Evolutionary conservation across 2,113 vertebrate species (phyloP), one percentile per base, ranked within the genome.

Genomic region (Colistium nudipinnis): DNA sequence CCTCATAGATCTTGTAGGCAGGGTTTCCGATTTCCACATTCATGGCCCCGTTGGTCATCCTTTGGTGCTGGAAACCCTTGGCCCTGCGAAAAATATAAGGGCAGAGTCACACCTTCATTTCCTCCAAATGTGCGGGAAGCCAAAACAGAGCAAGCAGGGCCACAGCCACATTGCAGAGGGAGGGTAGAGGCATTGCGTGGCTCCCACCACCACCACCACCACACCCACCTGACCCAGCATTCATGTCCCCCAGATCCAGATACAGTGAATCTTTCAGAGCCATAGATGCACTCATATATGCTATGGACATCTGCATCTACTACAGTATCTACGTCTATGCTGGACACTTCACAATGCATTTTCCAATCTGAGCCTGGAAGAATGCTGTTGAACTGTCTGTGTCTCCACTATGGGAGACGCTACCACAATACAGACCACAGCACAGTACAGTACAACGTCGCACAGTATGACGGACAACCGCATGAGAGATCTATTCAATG

Each of bases 21-120:
- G 97, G 97, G 74, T 99, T 99, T 45, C 97, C 97, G 0, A 99
- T 99, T 89, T 99, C 97, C 39, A 99, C 96, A 0, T 99, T 99
- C 96, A 99, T 97, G 84, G 96, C 95, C 2, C 97, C 97, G 0
- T 98, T 99, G 0, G 95, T 97, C 97, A 99, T 98, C 66, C 97
- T 88, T 88, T 98, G 97, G 89, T 98, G 96, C 90, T 98, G 96
- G 93, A 98, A 98, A 69, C 96, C 96, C 91, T 98, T 99, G 48
- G 97, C 96, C 16, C 97, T 98, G 24, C 20, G 64, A 17, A 47
- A 61, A 47, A 53, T n/a, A 53, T 25, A 71, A 36, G 1, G 7
- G 17, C n/a, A 31, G 5, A 27, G 65, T 80, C 44, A 62, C 2
- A 62, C 17, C 19, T 39, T 51, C 3, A 8, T 30, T 4, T 61